A percentile compares a stretch with the other conserved stretches of the same genome.
Evolutionary conservation across 2,113 vertebrate genomes (phyloP).

Genomic region (Poicephalus gulielmi): DNA sequence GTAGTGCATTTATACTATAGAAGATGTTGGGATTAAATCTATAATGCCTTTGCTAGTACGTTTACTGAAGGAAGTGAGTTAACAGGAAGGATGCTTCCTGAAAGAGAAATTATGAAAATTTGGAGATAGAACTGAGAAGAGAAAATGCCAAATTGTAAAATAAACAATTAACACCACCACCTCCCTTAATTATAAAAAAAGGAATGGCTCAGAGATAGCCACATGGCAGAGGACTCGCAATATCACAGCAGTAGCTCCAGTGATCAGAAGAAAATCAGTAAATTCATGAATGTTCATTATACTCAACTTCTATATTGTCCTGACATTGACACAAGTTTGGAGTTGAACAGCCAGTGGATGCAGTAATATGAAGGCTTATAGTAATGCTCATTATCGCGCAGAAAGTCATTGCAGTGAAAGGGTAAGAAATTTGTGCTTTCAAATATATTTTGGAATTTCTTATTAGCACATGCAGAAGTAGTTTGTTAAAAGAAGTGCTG

Average conservation of each 20-base stretch:
- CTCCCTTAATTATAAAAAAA: not conserved
- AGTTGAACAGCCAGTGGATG: not conserved
- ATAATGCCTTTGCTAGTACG: not conserved
- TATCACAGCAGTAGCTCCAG: not conserved
- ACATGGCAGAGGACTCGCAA: not conserved
- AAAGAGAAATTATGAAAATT: not conserved
- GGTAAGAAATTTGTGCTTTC: not conserved
- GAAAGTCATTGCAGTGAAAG: not conserved
- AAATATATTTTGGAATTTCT: not conserved
- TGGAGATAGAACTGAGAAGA: not conserved
- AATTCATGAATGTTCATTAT: not conserved
- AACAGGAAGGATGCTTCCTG: not conserved
- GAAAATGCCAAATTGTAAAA: not conserved
- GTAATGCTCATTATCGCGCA: not conserved
- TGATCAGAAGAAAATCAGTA: not conserved
- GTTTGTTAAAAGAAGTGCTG: not conserved
- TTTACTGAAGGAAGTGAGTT: not conserved
- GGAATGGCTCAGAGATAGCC: not conserved
- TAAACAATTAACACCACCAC: not conserved
- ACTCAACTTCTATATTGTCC: not conserved
- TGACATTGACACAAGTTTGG: not conserved
- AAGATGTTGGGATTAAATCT: not conserved
- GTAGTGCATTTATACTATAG: not conserved
- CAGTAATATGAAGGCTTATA: not conserved
- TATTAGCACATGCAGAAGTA: rapidly evolving